phyloP scores from a whole-genome alignment of 1,140 invertebrate genomes.

The Bombus difficillimus region DNA sequence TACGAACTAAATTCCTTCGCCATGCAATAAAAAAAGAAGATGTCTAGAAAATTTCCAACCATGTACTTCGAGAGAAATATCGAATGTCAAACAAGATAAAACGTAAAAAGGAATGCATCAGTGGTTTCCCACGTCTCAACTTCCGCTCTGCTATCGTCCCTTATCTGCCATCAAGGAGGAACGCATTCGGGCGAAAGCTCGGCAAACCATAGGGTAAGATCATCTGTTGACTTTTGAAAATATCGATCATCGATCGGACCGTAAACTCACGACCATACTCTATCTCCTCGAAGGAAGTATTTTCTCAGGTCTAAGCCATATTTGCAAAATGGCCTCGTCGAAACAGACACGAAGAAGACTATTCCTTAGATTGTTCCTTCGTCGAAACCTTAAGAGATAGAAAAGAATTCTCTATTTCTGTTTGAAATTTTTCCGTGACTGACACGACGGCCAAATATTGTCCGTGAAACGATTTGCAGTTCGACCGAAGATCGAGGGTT shows the following conservation, averaged over 20 bases:
- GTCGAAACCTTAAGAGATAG: neutral
- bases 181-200: neutral
- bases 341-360: neutral
- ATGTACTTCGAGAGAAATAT: neutral
- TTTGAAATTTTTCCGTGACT: no score
- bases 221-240: constrained; percentile 12
- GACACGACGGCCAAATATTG: neutral
- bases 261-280: neutral
- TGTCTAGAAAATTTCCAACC: neutral
- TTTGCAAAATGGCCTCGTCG: constrained; percentile 20
- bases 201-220: neutral
- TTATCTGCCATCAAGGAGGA: neutral
- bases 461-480: neutral
- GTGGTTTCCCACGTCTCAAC: constrained; percentile 8
- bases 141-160: neutral
- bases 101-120: neutral
- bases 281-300: neutral
- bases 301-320: neutral
- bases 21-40: no score
- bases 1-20: no score
- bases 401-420: neutral
- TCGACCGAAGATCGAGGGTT: neutral
- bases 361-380: neutral
- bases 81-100: constrained; percentile 30
- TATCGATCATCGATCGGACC: constrained; percentile 10